Base-by-base conservation (phyloP, 2,888 invertebrate genomes). In the Trimorus sp. region DNA sequence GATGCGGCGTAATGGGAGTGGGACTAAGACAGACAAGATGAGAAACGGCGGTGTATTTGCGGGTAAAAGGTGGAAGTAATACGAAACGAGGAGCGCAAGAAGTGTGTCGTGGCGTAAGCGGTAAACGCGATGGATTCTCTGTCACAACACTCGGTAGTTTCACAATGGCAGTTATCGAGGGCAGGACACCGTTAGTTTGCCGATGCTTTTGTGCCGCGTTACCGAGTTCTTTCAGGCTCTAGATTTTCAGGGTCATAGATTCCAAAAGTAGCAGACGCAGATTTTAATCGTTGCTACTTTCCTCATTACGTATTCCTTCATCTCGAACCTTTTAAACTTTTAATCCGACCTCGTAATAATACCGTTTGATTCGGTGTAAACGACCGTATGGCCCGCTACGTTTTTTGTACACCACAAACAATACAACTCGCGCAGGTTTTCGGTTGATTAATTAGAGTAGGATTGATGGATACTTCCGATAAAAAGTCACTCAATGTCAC, bases 131-230 rank as follows among this genome's bases (percentile, higher is more conserved):
- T 88, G 88, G 87, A 87, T 88, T 88, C 89, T 87, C 89, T 87
- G 90, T 89, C 89, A 89, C 89, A 89, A 89, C 89, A 89, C 89
- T 87, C 87, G 88, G 88, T 86, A 88, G 89, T 89, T 89, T 89
- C 89, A 90, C 89, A 90, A 90, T 90, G 88, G 88, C 88, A 87
- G 88, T 86, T 89, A 90, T 89, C 89, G 89, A 89, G 90, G 90
- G 88, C 90, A 89, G 87, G 87, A 86, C 89, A 89, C 90, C 90
- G 90, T 90, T 90, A 90, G 88, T 83, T 88, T 84, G 87, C 88
- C 87, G 86, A 88, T 85, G 86, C 87, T 86, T 83, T 86, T 86
- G 88, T 88, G 87, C 88, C 89, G 88, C 85, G 88, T 89, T 89
- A 89, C 89, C 86, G 86, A 86, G 87, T 83, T 81, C 83, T 84